Evolutionary conservation across 2,888 invertebrate genomes (phyloP), one percentile per base, ranked within the genome.

Genomic region (Morinoia aosen): DNA sequence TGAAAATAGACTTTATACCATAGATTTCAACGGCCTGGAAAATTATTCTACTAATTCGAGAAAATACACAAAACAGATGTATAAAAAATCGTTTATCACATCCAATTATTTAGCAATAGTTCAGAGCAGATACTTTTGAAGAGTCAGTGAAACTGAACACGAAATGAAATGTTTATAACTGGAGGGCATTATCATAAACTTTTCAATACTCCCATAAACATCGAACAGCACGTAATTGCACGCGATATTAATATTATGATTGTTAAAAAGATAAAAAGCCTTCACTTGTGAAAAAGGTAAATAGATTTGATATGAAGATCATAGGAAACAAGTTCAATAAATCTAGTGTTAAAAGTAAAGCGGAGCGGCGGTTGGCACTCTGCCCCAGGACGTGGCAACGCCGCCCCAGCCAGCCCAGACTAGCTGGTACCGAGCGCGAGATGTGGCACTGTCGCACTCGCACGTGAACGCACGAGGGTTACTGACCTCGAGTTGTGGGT

Each of bases 391-490:
- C 48, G 90, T 90, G 90, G 90, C 90, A 90, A 11, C 90, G 90
- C 40, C 14, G 90, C 90, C n/a, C 90, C 12, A 48, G 48, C 90
- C 76, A 33, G 16, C 76, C 76, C 76, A 76, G 76, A 76, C 76
- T 76, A 16, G 76, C 19, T 76, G 76, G 76, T 76, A 76, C 76
- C 76, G 39, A 90, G 90, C 10, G 90, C 90, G 48, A 90, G 90
- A 90, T 19, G 90, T 90, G 90, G 90, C 90, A 90, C 39, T 19
- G 90, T 90, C 90, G 90, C 90, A 90, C 48, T 90, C 90, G 33
- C 90, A 90, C 90, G 90, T 90, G 90, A 90, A 90, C 90, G 90
- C 90, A 48, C n/a, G 12, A 90, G 48, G 90, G 90, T 90, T 90
- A 90, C 90, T 90, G 90, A 90, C 90, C 90, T 40, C 90, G 5